phyloP scores from a whole-genome alignment of 1,140 invertebrate species.

The Heliconius nattereri region DNA sequence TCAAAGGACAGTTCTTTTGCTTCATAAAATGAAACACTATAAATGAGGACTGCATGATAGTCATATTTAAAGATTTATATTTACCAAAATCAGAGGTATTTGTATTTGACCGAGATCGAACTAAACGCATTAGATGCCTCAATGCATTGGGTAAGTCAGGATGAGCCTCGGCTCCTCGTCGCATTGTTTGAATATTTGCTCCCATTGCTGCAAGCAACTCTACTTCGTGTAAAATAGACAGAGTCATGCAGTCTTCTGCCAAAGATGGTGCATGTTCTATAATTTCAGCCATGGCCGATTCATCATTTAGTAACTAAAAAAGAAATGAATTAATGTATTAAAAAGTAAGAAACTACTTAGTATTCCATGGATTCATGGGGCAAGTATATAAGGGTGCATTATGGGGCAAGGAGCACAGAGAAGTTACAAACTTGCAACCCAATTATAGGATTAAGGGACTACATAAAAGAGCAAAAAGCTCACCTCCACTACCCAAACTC shows the following conservation, averaged over 20 bases:
- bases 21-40: no score
- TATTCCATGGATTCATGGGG: not conserved
- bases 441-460: no score
- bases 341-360: not conserved
- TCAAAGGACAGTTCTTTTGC: no score
- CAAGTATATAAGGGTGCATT: no score
- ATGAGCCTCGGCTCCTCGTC: conserved; percentile 64
- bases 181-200: conserved; percentile 70
- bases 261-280: conserved; percentile 66
- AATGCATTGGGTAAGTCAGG: conserved; percentile 66
- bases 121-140: conserved; percentile 57
- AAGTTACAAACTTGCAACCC: no score
- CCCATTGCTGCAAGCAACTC: conserved; percentile 70
- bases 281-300: conserved; percentile 69
- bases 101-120: conserved; percentile 52
- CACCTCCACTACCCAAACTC: no score
- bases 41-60: no score
- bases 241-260: conserved; percentile 64
- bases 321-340: not conserved
- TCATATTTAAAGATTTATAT: not conserved
- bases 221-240: conserved; percentile 73
- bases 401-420: no score
- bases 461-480: no score
- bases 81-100: conserved; percentile 58
- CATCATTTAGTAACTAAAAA: conserved; percentile 70